Base-by-base conservation (phyloP, 2,113 vertebrate genomes). In the Astur gentilis region DNA sequence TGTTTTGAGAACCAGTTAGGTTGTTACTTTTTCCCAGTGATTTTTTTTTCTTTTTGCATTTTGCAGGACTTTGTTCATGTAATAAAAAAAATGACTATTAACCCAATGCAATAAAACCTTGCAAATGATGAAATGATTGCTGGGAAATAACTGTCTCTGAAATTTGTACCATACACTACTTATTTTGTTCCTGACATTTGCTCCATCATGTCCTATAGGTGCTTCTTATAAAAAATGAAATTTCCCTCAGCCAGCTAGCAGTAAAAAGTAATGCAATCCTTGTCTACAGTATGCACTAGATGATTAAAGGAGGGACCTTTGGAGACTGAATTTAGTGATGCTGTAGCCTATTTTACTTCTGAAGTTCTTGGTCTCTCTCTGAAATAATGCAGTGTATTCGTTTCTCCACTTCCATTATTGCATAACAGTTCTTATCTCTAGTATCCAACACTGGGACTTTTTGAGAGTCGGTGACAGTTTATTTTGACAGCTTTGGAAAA, bases 111-210 rank as follows among this genome's bases (percentile, higher is more conserved):
- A 8, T 71, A 71, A 93, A 80, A 57, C 44, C 23, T 71, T 79
- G 70, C 29, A 84, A 94, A 75, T 85, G 52, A 80, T 92, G 45
- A 78, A 91, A 80, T 55, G 64, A 69, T 90, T 92, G 32, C 90
- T 86, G 34, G 64, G 55, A 81, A 96, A 81, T 83, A 89, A 77
- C 87, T 78, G 50, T 76, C 52, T 84, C 70, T 94, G 83, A 92
- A 92, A 78, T 73, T 72, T 66, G 32, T 82, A 52, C 60, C 45
- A 36, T 38, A 58, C 4, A 1, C 42, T 72, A 52, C 32, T 83
- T 61, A 57, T 45, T 95, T 94, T 78, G 55, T 78, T 95, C 83
- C 70, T 92, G 88, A 92, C 66, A 54, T 71, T 96, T 93, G 62
- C 70, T 87, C 40, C 26, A 25, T 94, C 26, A 1, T 80, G 52